Conservation (phyloP, 2,113 vertebrate species). For the Silurus meridionalis region DNA sequence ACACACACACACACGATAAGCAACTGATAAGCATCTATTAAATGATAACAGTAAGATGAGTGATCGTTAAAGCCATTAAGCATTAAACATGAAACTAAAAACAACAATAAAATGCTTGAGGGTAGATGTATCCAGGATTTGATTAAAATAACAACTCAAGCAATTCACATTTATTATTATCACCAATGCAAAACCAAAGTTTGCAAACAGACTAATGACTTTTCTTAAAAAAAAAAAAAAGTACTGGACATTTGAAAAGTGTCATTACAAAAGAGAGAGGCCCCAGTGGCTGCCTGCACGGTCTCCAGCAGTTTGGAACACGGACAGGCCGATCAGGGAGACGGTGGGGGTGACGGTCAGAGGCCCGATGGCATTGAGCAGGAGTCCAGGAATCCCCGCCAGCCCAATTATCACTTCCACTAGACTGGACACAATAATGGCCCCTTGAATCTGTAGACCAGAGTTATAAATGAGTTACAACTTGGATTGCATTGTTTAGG, state of each 20-base stretch:
- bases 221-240: neutral
- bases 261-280: constrained; percentile 83
- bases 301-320: constrained; percentile 88
- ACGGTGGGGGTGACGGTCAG: constrained; percentile 94
- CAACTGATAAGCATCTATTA: neutral
- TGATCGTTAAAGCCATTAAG: neutral
- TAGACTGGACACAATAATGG: constrained; percentile 88
- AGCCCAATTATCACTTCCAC: constrained; percentile 86
- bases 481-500: neutral
- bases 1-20: neutral
- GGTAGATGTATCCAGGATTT: neutral
- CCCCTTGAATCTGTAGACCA: constrained; percentile 85
- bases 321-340: constrained; percentile 93
- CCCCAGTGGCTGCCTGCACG: constrained; percentile 95
- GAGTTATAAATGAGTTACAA: neutral
- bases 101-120: neutral
- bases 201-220: neutral
- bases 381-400: constrained; percentile 85
- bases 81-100: neutral
- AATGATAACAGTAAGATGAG: neutral
- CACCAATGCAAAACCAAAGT: neutral
- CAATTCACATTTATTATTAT: neutral
- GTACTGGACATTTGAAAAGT: neutral
- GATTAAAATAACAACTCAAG: too few species aligned
- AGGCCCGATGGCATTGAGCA: constrained; percentile 91